Percentiles rank a stretch among this genome's conserved stretches.
These are phyloP conservation scores for Thalassarche chlororhynchos DNA, from an alignment of 2,113 vertebrate genomes.

Conservation along the genomic window DNA sequence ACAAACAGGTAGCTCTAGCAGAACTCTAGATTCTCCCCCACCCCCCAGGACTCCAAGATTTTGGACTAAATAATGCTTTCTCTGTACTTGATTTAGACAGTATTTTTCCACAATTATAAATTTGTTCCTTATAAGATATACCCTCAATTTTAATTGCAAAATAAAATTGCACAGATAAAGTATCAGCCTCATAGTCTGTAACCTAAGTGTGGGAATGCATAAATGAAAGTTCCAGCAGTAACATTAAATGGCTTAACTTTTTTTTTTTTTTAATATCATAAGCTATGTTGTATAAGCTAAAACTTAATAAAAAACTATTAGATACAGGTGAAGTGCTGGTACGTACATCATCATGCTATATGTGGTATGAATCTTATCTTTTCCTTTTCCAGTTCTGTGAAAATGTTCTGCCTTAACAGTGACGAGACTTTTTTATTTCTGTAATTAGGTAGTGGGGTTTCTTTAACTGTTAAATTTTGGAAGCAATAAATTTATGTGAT, in stretches of 20 bases:
- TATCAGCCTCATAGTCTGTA: neutral
- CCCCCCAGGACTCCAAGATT: neutral
- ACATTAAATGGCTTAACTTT: neutral
- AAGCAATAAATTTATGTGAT: neutral
- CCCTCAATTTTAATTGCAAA: neutral
- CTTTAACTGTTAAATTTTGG: neutral
- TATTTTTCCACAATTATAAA: neutral
- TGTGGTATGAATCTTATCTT: neutral
- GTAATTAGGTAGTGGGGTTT: neutral
- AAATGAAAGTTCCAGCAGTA: neutral
- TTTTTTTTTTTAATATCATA: neutral
- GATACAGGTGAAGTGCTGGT: neutral
- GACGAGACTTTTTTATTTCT: neutral
- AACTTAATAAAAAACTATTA: neutral
- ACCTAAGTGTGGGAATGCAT: neutral
- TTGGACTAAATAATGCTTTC: neutral
- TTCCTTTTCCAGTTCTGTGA: neutral
- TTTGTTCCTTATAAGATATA: neutral
- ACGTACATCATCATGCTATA: accelerated
- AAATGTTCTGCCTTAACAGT: neutral
- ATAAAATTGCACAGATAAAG: neutral
- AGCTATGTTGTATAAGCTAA: neutral
- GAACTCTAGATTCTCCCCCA: neutral
- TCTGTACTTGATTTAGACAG: neutral
- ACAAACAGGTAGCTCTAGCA: neutral